Percentiles rank a stretch among this genome's conserved stretches.
Evolutionary conservation across 2,113 vertebrate species (phyloP).

Genomic region (Cathartes aura): DNA sequence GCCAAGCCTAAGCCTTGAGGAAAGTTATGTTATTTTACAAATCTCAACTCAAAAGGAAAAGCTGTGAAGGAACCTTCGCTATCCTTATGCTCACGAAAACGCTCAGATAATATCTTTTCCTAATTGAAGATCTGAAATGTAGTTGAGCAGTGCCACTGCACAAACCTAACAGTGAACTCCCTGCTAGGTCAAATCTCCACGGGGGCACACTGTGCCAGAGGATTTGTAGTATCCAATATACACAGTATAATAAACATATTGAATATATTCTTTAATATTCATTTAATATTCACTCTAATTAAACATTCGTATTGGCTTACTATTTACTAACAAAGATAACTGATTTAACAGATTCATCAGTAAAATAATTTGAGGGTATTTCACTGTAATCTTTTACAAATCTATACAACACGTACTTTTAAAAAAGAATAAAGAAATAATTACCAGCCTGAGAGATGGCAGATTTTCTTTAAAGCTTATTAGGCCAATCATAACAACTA

Average conservation of each 20-base stretch:
- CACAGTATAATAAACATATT: background rate
- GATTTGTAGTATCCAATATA: background rate
- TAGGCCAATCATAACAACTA: constrained; percentile 72
- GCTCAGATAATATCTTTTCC: background rate
- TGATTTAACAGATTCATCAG: background rate
- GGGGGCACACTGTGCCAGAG: background rate
- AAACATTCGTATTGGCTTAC: background rate
- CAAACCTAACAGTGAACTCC: background rate
- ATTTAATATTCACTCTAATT: background rate
- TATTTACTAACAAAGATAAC: background rate
- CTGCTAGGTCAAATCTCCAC: background rate
- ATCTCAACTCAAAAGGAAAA: background rate
- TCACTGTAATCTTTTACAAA: background rate
- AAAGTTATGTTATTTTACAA: background rate
- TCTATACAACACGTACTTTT: background rate
- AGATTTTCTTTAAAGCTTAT: background rate
- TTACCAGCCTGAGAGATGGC: constrained; percentile 73
- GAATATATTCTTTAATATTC: background rate
- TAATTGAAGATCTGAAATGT: background rate
- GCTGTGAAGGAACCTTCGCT: background rate
- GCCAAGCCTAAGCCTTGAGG: background rate
- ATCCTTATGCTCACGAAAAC: background rate
- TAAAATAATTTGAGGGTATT: background rate
- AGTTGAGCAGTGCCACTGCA: background rate
- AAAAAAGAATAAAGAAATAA: background rate